Evolutionary conservation across 2,888 invertebrate genomes (phyloP), one percentile per base, ranked within the genome.

Genomic region (Steinernema scapterisci): DNA sequence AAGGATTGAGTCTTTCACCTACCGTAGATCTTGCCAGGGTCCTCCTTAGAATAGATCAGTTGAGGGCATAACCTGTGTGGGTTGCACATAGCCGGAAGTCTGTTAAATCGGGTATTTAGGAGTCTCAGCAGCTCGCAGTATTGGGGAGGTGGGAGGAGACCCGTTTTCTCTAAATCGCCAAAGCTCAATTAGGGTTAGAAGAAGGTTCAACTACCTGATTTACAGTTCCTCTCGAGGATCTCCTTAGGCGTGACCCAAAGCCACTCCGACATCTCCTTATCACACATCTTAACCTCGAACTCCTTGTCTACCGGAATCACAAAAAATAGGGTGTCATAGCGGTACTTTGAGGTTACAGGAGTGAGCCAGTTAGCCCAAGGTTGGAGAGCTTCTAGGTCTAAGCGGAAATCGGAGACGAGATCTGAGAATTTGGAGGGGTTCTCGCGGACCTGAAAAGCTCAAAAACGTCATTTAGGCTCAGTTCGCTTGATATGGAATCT

Each of bases 351-450:
- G 3, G 76, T 72, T 0, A 76, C 77, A n/a, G 86, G 85, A 23
- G 84, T 85, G 45, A 86, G 76, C 80, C 84, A 86, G 6, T 80
- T 80, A n/a, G 79, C 77, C 85, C 85, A 85, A n/a, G 82, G 82
- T 7, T 84, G 71, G 13, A 86, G 74, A 2, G 76, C 73, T 19
- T 77, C 54, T 7, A 82, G 72, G 71, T 80, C 82, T 54, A 80
- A 70, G 70, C 73, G 52, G 23, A 51, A 52, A 19, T 72, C 72
- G 16, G 63, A 31, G 63, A 63, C 27, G 6, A 63, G 16, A 5
- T 63, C 63, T 2, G 23, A 25, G 38, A 81, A 81, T 27, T 73
- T 46, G 5, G 31, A 46, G 11, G 82, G 78, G 19, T 80, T 63
- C 13, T 43, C 43, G 45, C 70, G 56, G 3, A 80, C 72, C 80